Evolutionary conservation across 1,140 invertebrate genomes (phyloP), one percentile per base, ranked within the genome.

Genomic region (Drosophila pseudoananassae): DNA sequence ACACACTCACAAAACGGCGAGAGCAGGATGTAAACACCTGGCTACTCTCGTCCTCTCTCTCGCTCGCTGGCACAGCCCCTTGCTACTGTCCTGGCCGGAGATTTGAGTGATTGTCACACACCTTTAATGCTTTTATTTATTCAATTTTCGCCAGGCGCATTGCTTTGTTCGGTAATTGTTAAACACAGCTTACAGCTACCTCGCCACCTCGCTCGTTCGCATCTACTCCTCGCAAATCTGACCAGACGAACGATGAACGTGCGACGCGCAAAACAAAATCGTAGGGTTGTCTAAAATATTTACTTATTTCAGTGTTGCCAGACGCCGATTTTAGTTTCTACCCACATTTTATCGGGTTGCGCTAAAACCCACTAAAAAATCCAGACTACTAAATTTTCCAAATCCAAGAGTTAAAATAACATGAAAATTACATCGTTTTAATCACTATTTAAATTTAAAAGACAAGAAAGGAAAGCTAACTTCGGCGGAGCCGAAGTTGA

Each of bases 21-120:
- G 46, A 29, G 65, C 38, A 68, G 50, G 65, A 69, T 69, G 65
- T 69, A 69, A 68, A 68, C 65, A 68, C 61, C 51, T 50, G 47
- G 47, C 31, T 31, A 31, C 31, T 8, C 10, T 31, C 12, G 20
- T 25, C 20, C 47, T 23, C 23, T 50, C 25, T 23, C 27, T 14
- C 50, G 33, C 46, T 63, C 20, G 15, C 57, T 50, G 15, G 29
- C 27, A 33, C n/a, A 29, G 46, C 45, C 49, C 12, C 17, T 15
- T 15, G 36, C 31, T 60, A 14, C 40, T 51, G 27, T 55, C 31
- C 65, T 55, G 40, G 25, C 52, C 40, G 43, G 23, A 47, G 49
- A 27, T 10, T 50, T 12, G 25, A 69, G 63, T 69, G 65, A 69
- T 46, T 68, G 50, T 68, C 65, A 69, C 66, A 69, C 60, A 64